These are phyloP conservation scores for Delphinapterus leucas DNA, from an alignment of 2,113 vertebrate genomes.

Conservation along the genomic window DNA sequence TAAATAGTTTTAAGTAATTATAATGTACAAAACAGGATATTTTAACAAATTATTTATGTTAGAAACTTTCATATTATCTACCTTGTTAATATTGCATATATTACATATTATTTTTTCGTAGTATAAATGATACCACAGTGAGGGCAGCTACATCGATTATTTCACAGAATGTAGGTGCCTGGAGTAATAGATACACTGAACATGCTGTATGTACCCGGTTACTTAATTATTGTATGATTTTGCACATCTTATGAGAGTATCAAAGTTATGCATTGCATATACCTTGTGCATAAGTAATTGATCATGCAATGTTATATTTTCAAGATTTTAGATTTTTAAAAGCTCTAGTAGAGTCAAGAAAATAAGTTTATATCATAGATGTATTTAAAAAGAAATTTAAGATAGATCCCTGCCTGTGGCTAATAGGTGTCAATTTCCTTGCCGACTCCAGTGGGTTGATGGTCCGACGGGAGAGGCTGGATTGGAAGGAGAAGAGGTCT, in stretches of 20 bases:
- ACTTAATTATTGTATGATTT: neutral
- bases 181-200: neutral
- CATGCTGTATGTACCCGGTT: fast-evolving
- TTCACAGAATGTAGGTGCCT: neutral
- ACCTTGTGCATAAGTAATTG: fast-evolving
- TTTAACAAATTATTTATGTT: neutral
- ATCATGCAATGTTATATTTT: fast-evolving
- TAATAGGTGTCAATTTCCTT: fast-evolving
- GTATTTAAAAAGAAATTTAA: neutral
- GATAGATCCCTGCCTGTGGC: neutral
- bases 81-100: neutral
- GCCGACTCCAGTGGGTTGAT: neutral
- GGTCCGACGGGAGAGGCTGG: too few relatives aligned
- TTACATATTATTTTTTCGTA: neutral
- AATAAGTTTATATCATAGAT: neutral
- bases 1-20: neutral
- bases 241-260: neutral
- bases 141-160: neutral
- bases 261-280: fast-evolving
- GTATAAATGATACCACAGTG: neutral
- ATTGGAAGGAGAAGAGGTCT: neutral
- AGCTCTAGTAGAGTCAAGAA: neutral
- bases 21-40: neutral
- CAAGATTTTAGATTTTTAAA: neutral
- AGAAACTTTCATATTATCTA: neutral